Conservation (phyloP, 2,797 vertebrate species). For the Danionella dracula region DNA sequence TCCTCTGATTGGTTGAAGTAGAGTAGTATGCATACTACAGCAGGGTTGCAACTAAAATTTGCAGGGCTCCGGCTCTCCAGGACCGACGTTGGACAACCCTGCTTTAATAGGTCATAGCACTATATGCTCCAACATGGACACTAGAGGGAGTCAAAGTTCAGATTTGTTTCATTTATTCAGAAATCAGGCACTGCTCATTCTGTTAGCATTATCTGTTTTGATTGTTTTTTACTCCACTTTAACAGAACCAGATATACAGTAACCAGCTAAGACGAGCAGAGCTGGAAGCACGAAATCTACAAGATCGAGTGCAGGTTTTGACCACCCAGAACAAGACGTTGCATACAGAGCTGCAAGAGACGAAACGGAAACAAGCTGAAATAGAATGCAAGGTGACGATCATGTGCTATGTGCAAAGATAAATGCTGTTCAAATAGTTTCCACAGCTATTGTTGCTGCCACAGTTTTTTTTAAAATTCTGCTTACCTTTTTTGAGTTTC, state of each 20-base stretch:
- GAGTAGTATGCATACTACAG: no score
- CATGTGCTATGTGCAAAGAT: not conserved
- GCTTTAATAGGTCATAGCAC: no score
- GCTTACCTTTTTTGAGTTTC: not conserved
- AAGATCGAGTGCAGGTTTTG: constrained; percentile 78
- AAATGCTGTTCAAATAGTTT: not conserved
- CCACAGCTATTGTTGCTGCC: no score
- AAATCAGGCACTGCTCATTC: not conserved
- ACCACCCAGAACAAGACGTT: constrained; percentile 86
- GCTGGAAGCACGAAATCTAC: constrained; percentile 73
- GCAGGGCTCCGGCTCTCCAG: no score
- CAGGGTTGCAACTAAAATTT: no score
- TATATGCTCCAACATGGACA: no score
- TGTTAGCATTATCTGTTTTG: not conserved
- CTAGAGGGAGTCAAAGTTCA: constrained; percentile 5
- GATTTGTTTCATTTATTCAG: not conserved
- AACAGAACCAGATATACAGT: constrained; percentile 90
- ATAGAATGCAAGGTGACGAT: constrained; percentile 89
- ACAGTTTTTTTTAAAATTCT: no score
- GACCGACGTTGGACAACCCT: no score
- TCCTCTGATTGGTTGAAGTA: no score
- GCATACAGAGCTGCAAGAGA: constrained; percentile 78
- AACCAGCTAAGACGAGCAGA: constrained; percentile 91
- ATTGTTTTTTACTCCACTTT: not conserved
- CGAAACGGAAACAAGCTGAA: constrained; percentile 88